phyloP scores from a whole-genome alignment of 2,888 invertebrate genomes.

The Cosmopolites sordidus region DNA sequence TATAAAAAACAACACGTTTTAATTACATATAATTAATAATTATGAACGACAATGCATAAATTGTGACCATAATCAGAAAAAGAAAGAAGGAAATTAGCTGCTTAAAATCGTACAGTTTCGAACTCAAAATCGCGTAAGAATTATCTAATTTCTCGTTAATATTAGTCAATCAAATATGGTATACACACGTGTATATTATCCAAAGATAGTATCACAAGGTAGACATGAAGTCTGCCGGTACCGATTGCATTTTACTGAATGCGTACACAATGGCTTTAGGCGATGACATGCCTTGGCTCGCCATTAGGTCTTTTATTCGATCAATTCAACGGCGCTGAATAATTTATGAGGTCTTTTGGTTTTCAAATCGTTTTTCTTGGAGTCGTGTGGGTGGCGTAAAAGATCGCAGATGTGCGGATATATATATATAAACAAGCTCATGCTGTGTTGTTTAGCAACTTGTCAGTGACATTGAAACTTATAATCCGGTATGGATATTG shows the following conservation, averaged over 20 bases:
- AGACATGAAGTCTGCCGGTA: constrained; percentile 29
- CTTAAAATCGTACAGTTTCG: too few species aligned
- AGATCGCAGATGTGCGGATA: constrained; percentile 14
- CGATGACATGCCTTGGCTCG: constrained; percentile 3
- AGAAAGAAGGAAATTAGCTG: too few species aligned
- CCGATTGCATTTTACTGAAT: too few species aligned
- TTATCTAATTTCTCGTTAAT: too few species aligned
- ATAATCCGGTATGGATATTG: too few species aligned
- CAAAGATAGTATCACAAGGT: constrained; percentile 29
- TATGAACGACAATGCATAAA: too few species aligned
- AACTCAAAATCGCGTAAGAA: too few species aligned
- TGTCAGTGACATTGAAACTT: too few species aligned
- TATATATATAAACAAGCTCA: constrained; percentile 1
- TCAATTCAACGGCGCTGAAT: constrained; percentile 9
- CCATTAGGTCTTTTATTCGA: constrained; percentile 5
- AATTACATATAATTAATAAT: too few species aligned
- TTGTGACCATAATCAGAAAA: too few species aligned
- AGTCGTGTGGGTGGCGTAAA: constrained; percentile 13
- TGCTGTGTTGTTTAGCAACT: neutral
- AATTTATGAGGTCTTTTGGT: constrained; percentile 8
- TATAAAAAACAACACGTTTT: too few species aligned
- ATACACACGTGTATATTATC: constrained; percentile 15
- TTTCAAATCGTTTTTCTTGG: constrained; percentile 9
- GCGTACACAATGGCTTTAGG: neutral
- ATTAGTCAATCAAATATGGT: too few species aligned